Base-by-base conservation (phyloP, 2,797 vertebrate species). In the Sternarchorhynchus goeldii region DNA sequence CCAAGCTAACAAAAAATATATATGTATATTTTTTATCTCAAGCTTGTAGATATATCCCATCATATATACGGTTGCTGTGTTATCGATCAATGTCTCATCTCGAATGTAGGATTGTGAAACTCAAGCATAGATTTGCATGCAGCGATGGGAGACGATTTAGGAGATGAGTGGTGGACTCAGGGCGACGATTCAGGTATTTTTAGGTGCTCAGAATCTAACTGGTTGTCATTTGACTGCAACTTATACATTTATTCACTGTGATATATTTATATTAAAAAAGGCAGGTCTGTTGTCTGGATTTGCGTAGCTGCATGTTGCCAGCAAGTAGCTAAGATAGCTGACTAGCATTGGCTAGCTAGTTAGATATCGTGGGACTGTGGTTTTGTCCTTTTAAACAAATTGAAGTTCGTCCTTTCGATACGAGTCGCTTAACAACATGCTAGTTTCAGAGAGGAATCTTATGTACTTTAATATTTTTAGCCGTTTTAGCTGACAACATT, bases 101-200 rank as follows among this genome's bases (percentile, higher is more conserved):
- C 79, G 83, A 86, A 86, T 78, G 64, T 81, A 60, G 71, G 29
- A 21, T 2, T 21, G 20, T n/a, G 25, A 80, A 82, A 76, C 39
- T 20, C 0, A 2, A 57, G 4, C 0, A 0, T 0, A 4, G 2
- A 0, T 69, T 66, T 34, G 6, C 66, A 29, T 50, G 41, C 18
- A 81, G 70, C 65, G 25, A 86, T 86, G 85, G 83, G 79, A 75
- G 85, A 86, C 59, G 85, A 83, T 32, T 77, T 86, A 55, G 85
- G 79, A 81, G 83, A 86, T 71, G 85, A 86, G 67, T 86, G 85
- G 85, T 86, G 85, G 85, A 31, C 18, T 16, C 75, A 74, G 7
- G 72, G 10, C 5, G 74, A 76, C 20, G 59, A 81, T 78, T 73
- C 50, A 31, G 83, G 85, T 86, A 81, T n/a, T 29, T 4, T 3